Conservation (phyloP, 2,888 invertebrate genomes). For the Sarcophaga subvicina region DNA sequence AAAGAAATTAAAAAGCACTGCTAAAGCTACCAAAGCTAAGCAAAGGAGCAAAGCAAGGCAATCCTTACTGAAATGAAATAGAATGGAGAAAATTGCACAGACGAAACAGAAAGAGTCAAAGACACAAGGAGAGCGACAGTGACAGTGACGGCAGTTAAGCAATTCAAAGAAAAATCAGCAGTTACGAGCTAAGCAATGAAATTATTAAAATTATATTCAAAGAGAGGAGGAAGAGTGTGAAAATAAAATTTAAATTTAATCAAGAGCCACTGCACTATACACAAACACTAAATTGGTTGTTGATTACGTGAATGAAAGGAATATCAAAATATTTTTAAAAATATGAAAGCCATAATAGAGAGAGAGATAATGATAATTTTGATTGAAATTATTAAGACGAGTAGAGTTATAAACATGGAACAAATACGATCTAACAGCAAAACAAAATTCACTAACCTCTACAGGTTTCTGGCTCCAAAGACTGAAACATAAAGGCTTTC, state of each 20-base stretch:
- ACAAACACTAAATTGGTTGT: conserved; percentile 30
- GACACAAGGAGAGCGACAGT: not conserved
- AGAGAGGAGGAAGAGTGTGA: conserved; percentile 26
- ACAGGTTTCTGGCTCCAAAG: too few relatives aligned
- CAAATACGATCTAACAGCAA: too few relatives aligned
- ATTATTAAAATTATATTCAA: conserved; percentile 59
- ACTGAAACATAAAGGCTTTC: too few relatives aligned
- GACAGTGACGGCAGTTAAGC: conserved; percentile 13
- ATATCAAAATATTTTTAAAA: not conserved
- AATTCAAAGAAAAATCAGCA: conserved; percentile 58
- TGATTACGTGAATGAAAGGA: not conserved
- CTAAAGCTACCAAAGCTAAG: conserved; percentile 22
- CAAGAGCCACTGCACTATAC: not conserved
- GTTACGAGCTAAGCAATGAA: conserved; percentile 46
- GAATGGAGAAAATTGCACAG: not conserved
- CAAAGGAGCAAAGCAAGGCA: not conserved
- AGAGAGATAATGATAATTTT: too few relatives aligned
- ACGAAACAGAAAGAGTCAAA: not conserved
- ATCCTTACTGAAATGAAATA: not conserved
- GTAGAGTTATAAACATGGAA: too few relatives aligned
- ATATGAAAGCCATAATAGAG: too few relatives aligned
- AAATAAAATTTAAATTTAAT: conserved; percentile 39
- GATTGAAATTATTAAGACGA: too few relatives aligned
- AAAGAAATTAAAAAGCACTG: conserved; percentile 5
- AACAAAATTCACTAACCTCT: too few relatives aligned